phyloP scores from a whole-genome alignment of 2,888 invertebrate species.

The Pomacea canaliculata region DNA sequence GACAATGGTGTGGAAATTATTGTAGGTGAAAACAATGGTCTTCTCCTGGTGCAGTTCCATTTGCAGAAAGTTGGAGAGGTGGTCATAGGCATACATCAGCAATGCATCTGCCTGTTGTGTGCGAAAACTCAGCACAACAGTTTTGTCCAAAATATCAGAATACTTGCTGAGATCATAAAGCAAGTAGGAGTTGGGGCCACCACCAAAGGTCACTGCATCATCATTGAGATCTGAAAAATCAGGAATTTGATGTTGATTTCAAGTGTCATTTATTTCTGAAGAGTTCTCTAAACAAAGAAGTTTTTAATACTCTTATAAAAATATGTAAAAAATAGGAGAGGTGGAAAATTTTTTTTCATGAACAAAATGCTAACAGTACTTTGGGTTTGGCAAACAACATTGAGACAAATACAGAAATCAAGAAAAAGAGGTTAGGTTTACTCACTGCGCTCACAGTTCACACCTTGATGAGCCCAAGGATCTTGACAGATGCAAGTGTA shows the following conservation, averaged over 20 bases:
- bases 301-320: neutral
- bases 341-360: neutral
- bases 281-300: no score
- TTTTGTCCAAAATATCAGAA: conserved; percentile 81
- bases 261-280: neutral
- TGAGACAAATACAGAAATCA: no score
- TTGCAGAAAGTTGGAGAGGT: conserved; percentile 93
- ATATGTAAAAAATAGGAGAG: no score
- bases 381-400: no score
- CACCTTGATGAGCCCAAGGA: conserved; percentile 91
- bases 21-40: conserved; percentile 45
- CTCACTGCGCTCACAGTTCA: conserved; percentile 91
- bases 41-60: conserved; percentile 46
- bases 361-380: no score
- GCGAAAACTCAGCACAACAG: conserved; percentile 88
- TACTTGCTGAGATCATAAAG: conserved; percentile 75
- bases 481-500: conserved; percentile 93
- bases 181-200: conserved; percentile 79
- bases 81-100: conserved; percentile 87
- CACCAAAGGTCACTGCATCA: conserved; percentile 89
- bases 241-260: neutral
- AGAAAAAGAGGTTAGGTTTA: conserved; percentile 41
- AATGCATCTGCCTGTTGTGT: conserved; percentile 85
- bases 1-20: conserved; percentile 39
- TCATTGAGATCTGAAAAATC: conserved; percentile 83